Evolutionary conservation across 2,113 vertebrate genomes (phyloP).

Genomic region (Zapus hudsonius): DNA sequence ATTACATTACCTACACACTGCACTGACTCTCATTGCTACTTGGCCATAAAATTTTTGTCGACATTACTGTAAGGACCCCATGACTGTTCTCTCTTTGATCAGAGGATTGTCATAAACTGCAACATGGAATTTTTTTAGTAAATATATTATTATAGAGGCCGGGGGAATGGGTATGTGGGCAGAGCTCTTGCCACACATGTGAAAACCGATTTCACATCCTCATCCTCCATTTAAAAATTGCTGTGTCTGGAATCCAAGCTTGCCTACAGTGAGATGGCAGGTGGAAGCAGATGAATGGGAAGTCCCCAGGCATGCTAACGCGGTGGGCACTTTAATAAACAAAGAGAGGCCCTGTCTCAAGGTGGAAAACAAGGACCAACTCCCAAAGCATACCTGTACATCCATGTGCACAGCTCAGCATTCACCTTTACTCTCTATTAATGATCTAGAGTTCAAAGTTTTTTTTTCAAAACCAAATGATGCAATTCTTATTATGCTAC

Average conservation of each 20-base stretch:
- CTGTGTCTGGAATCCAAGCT: too few relatives aligned
- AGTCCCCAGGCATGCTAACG: too few relatives aligned
- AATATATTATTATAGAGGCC: not conserved
- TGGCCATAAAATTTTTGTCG: not conserved
- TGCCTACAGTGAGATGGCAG: too few relatives aligned
- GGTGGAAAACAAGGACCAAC: too few relatives aligned
- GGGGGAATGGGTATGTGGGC: too few relatives aligned
- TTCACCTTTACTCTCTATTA: not conserved
- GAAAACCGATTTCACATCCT: too few relatives aligned
- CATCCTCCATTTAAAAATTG: too few relatives aligned
- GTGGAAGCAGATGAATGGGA: too few relatives aligned
- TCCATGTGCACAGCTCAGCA: not conserved
- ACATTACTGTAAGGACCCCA: not conserved
- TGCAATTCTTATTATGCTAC: not conserved
- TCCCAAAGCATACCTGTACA: too few relatives aligned
- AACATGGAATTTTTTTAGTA: not conserved
- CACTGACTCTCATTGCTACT: not conserved
- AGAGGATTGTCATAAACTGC: not conserved
- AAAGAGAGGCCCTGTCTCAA: too few relatives aligned
- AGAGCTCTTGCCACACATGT: too few relatives aligned
- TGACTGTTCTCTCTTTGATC: not conserved
- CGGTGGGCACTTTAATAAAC: too few relatives aligned
- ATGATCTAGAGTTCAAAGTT: not conserved
- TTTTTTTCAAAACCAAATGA: slow-evolving; percentile 6
- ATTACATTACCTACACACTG: not conserved